Percentiles rank a stretch among this genome's conserved stretches.
phyloP scores from a whole-genome alignment of 2,888 invertebrate genomes.

The Scaptomyza caliginosa region DNA sequence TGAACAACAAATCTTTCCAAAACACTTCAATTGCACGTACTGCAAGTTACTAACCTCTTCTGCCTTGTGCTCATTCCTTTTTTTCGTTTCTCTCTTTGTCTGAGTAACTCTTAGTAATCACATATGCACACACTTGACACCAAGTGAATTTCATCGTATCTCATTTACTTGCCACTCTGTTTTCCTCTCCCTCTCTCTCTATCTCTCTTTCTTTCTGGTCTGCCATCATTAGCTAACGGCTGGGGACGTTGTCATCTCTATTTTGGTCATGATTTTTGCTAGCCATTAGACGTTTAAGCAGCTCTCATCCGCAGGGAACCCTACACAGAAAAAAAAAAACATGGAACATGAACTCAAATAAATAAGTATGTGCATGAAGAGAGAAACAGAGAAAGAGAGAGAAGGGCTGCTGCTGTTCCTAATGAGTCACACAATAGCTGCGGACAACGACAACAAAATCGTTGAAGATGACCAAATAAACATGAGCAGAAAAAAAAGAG shows the following conservation, averaged over 20 bases:
- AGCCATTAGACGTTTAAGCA: slow-evolving; percentile 60
- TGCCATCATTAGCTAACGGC: slow-evolving; percentile 37
- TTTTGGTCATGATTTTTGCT: slow-evolving; percentile 66
- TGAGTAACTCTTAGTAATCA: background rate
- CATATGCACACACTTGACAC: background rate
- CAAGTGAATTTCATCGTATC: background rate
- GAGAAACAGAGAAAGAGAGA: background rate
- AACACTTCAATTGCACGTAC: background rate
- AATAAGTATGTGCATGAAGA: slow-evolving; percentile 31
- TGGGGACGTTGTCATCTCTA: slow-evolving; percentile 55
- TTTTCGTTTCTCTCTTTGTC: background rate
- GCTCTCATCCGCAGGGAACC: slow-evolving; percentile 24
- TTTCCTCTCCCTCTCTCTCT: background rate
- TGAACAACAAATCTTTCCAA: background rate
- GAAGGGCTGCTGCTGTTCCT: slow-evolving; percentile 39
- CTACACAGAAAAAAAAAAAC: background rate
- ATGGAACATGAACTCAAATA: slow-evolving; percentile 31
- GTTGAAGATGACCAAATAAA: background rate
- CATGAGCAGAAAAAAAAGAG: slow-evolving; percentile 17
- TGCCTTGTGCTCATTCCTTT: background rate
- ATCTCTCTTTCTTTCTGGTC: background rate
- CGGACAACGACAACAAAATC: slow-evolving; percentile 1
- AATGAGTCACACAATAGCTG: slow-evolving; percentile 62
- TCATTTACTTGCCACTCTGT: background rate
- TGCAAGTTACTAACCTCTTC: no score